A percentile compares a stretch with the other conserved stretches of the same genome.
Evolutionary conservation across 2,888 invertebrate genomes (phyloP).

Genomic region (Acheta domesticus): DNA sequence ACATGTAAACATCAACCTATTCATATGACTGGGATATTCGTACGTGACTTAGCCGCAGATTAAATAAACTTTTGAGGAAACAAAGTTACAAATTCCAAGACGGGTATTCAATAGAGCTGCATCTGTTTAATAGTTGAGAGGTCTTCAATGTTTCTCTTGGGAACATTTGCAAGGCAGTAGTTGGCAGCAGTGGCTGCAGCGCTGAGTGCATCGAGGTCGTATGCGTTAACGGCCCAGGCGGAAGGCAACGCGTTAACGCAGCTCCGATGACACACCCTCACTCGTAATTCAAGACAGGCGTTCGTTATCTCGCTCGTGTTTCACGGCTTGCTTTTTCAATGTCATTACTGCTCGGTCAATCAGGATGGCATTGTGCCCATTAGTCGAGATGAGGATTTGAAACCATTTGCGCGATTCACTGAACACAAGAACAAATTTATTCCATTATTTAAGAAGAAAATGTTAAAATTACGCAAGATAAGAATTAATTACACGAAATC

Average conservation of each 20-base stretch:
- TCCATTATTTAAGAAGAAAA: too few relatives aligned
- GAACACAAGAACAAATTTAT: not conserved
- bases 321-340: not conserved
- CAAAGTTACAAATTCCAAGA: too few relatives aligned
- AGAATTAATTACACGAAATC: too few relatives aligned
- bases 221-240: not conserved
- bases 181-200: not conserved
- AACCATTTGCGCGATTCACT: not conserved
- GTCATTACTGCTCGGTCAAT: not conserved
- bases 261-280: not conserved
- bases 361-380: not conserved
- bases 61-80: too few relatives aligned
- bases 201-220: not conserved
- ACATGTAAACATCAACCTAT: too few relatives aligned
- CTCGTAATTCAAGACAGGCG: constrained; percentile 7
- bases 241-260: constrained; percentile 2
- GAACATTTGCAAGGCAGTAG: not conserved
- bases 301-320: constrained; percentile 18
- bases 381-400: not conserved
- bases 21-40: too few relatives aligned
- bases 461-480: too few relatives aligned
- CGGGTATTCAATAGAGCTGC: too few relatives aligned
- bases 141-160: too few relatives aligned
- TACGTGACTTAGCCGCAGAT: too few relatives aligned
- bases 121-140: too few relatives aligned